These are phyloP conservation scores for Penaeus japonicus DNA, from an alignment of 1,140 invertebrate species.

Conservation along the genomic window DNA sequence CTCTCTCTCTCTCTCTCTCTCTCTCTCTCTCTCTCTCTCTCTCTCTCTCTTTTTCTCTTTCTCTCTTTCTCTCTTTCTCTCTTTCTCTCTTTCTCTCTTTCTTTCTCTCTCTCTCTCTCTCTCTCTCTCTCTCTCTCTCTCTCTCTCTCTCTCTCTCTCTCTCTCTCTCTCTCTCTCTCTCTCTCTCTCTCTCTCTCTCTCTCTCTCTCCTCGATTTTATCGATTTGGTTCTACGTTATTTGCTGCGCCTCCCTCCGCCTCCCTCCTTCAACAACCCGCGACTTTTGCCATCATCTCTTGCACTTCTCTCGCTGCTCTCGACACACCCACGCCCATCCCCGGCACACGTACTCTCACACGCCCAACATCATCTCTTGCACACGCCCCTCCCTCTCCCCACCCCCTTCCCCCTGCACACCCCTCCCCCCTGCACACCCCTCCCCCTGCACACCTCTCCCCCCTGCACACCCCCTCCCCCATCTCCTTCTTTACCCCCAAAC, in stretches of 20 bases:
- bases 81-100: slow-evolving; percentile 10
- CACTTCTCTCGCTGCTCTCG: neutral
- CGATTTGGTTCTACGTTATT: neutral
- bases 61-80: neutral
- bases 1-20: no score
- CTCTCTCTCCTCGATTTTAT: neutral
- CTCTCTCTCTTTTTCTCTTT: neutral
- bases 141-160: neutral
- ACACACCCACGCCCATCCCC: neutral
- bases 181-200: neutral
- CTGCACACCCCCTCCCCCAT: no score
- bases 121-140: neutral
- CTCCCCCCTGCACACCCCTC: no score
- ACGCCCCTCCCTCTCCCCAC: no score
- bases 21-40: neutral
- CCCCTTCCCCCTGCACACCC: no score
- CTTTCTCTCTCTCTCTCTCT: slow-evolving; percentile 11
- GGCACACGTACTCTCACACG: neutral
- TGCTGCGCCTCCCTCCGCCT: neutral
- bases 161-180: neutral
- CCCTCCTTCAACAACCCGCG: neutral
- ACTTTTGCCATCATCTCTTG: neutral
- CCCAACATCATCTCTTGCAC: no score
- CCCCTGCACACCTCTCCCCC: no score
- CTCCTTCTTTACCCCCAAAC: no score